A percentile compares a stretch with the other conserved stretches of the same genome.
These are phyloP conservation scores for Labrus mixtus DNA, from an alignment of 2,113 vertebrate species.

Conservation along the genomic window DNA sequence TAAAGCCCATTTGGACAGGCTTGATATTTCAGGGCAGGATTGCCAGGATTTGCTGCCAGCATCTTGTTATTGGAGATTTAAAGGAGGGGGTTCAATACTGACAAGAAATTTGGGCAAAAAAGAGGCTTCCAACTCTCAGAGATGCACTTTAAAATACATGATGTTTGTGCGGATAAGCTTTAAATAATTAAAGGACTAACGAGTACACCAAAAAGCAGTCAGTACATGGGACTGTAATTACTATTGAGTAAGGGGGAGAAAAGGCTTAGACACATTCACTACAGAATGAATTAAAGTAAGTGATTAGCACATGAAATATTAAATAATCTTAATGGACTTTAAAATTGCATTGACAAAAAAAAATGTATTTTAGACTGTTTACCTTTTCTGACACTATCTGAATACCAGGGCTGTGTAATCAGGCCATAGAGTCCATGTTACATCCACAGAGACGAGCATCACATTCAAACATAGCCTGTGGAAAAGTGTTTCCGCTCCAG, in stretches of 20 bases:
- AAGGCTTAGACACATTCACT: slow-evolving; percentile 3
- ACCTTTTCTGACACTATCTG: slow-evolving; percentile 81
- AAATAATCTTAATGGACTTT: slow-evolving; percentile 11
- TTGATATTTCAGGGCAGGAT: background rate
- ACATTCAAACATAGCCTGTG: slow-evolving; percentile 66
- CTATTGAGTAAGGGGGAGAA: background rate
- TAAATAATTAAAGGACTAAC: slow-evolving; percentile 5
- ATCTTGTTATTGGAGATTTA: slow-evolving; percentile 15
- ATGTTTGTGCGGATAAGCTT: slow-evolving; percentile 10
- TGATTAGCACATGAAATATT: slow-evolving; percentile 31
- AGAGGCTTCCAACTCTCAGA: slow-evolving; percentile 13
- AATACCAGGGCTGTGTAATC: slow-evolving; percentile 69
- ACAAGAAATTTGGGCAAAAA: slow-evolving; percentile 10
- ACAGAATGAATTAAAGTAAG: slow-evolving; percentile 29
- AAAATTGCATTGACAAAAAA: slow-evolving; percentile 16
- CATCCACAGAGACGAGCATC: slow-evolving; percentile 73
- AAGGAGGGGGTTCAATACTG: slow-evolving; percentile 7
- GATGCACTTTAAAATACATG: slow-evolving; percentile 24
- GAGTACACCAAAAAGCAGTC: background rate
- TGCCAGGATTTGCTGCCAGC: background rate
- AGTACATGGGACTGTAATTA: slow-evolving; percentile 16
- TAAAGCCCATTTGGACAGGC: background rate
- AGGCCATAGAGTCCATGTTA: slow-evolving; percentile 73
- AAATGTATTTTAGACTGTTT: slow-evolving; percentile 63
- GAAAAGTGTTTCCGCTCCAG: slow-evolving; percentile 64